Conservation (phyloP, 2,797 vertebrate genomes). For the Lophotriccus pileatus region DNA sequence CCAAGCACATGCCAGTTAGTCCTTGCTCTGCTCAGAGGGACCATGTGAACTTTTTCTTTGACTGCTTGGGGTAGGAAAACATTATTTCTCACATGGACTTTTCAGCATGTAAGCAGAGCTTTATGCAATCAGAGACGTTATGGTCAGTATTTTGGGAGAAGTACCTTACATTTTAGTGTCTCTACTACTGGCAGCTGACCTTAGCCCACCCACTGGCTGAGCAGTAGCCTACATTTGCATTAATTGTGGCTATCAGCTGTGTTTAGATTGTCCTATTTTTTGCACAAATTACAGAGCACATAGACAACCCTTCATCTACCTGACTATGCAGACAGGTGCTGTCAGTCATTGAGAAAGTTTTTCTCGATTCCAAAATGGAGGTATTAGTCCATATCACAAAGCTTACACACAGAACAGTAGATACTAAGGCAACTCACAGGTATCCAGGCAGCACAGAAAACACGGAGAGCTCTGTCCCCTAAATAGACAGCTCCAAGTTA, state of each 20-base stretch:
- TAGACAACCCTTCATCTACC: neutral
- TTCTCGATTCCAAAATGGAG: neutral
- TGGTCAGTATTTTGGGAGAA: neutral
- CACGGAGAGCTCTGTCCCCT: neutral
- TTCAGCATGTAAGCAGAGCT: neutral
- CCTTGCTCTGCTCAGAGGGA: neutral
- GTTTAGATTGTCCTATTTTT: neutral
- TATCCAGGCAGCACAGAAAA: neutral
- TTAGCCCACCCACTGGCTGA: neutral
- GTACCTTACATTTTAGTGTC: neutral
- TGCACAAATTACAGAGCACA: neutral
- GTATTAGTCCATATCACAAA: neutral
- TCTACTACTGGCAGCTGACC: neutral
- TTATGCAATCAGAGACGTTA: neutral
- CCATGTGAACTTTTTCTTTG: neutral
- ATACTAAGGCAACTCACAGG: neutral
- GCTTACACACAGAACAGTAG: rapidly evolving
- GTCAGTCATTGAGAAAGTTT: neutral
- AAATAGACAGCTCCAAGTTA: neutral
- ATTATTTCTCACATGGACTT: neutral
- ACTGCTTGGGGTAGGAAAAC: neutral
- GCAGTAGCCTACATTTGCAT: neutral
- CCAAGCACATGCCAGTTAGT: neutral
- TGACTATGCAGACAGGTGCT: neutral
- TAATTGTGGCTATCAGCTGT: neutral